phyloP scores from a whole-genome alignment of 1,140 invertebrate species.

The Trypoxylus dichotomus region DNA sequence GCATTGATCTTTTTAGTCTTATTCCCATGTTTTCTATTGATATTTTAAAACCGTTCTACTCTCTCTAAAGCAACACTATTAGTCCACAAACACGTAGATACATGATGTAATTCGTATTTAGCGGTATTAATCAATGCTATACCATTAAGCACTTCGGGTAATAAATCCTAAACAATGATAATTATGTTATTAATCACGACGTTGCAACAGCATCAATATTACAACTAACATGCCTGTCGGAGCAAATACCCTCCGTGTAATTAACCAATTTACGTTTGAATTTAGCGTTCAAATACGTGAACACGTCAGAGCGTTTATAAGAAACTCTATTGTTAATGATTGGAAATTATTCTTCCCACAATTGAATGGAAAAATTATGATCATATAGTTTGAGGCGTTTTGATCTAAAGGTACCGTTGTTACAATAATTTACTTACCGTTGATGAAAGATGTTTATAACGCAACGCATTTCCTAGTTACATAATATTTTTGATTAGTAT shows the following conservation, averaged over 20 bases:
- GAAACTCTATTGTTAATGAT: background rate
- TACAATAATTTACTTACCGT: too few relatives aligned
- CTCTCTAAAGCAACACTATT: background rate
- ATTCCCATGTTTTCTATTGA: background rate
- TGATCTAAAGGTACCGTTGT: too few relatives aligned
- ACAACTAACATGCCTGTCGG: background rate
- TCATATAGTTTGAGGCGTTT: too few relatives aligned
- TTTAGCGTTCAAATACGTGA: background rate
- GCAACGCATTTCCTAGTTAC: too few relatives aligned
- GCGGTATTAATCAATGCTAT: background rate
- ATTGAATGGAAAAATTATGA: background rate
- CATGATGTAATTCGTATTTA: background rate
- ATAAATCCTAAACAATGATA: constrained; percentile 4
- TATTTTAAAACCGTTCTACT: background rate
- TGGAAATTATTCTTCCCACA: background rate
- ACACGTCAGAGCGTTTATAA: background rate
- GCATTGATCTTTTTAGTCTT: too few relatives aligned
- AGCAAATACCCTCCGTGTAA: background rate
- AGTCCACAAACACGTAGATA: background rate
- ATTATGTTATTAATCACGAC: constrained; percentile 4
- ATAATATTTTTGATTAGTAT: too few relatives aligned
- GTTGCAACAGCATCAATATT: background rate
- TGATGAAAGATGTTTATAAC: too few relatives aligned
- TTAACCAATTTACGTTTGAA: constrained; percentile 4
- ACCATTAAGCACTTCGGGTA: background rate